These are phyloP conservation scores for Colletes latitarsis DNA, from an alignment of 1,140 invertebrate genomes.

Conservation along the genomic window DNA sequence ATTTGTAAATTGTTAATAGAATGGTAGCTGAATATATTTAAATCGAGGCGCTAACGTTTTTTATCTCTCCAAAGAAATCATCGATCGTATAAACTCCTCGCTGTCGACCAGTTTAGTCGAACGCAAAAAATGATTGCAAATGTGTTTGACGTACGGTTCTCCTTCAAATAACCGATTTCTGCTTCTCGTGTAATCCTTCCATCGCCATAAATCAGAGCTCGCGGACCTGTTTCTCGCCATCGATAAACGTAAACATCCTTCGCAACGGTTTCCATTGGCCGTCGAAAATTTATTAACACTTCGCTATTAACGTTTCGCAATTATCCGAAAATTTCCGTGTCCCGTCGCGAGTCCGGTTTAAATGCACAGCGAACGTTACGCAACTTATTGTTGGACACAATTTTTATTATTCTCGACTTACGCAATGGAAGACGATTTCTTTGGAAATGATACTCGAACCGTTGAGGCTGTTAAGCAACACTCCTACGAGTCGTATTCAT, in stretches of 20 bases:
- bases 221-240: neutral
- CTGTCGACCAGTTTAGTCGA: no score
- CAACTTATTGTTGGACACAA: conserved; percentile 35
- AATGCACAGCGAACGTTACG: conserved; percentile 24
- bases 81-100: no score
- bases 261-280: no score
- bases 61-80: no score
- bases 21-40: no score
- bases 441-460: conserved; percentile 11
- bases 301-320: conserved; percentile 3
- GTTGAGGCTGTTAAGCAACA: neutral
- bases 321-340: conserved; percentile 42
- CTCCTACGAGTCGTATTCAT: neutral
- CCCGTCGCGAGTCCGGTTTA: conserved; percentile 25
- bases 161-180: neutral
- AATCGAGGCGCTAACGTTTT: no score
- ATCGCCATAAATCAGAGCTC: neutral
- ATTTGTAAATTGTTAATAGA: no score
- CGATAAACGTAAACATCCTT: neutral
- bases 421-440: conserved; percentile 10
- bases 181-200: neutral
- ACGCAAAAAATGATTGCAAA: no score
- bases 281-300: neutral
- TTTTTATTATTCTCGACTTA: conserved; percentile 20
- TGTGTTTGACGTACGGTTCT: neutral